These are phyloP conservation scores for Cirrhinus mrigala DNA, from an alignment of 2,797 vertebrate species.

Conservation along the genomic window DNA sequence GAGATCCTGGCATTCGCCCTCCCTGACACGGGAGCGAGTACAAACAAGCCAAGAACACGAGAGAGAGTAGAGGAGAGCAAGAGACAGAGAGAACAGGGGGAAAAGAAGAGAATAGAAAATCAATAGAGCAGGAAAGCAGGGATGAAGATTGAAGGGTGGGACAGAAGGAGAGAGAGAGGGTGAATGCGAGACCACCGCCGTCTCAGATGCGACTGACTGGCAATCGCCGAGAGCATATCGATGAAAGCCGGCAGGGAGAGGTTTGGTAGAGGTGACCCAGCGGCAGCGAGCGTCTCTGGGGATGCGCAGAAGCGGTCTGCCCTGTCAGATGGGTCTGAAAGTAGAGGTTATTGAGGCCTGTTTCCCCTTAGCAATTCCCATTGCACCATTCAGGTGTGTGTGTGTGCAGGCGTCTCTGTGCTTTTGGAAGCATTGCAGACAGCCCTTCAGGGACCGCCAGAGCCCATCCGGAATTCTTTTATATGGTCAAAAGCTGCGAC, in stretches of 20 bases:
- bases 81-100: conserved; percentile 60
- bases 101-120: conserved; percentile 76
- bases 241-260: conserved; percentile 56
- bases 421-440: conserved; percentile 7
- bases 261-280: conserved; percentile 58
- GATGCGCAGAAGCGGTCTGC: conserved; percentile 24
- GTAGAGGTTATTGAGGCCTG: conserved; percentile 51
- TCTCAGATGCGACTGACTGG: conserved; percentile 65
- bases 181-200: conserved; percentile 62
- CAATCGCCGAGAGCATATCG: conserved; percentile 60
- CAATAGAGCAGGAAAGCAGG: conserved; percentile 72
- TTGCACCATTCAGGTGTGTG: conserved; percentile 7
- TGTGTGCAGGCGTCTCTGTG: conserved; percentile 1
- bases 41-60: conserved; percentile 53
- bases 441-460: conserved; percentile 16
- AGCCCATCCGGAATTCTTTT: conserved; percentile 11
- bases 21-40: conserved; percentile 59
- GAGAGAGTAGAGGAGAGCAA: conserved; percentile 30
- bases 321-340: conserved; percentile 38
- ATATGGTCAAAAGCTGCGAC: conserved; percentile 29
- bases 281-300: conserved; percentile 53
- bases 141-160: conserved; percentile 78
- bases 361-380: conserved; percentile 35
- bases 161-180: conserved; percentile 36
- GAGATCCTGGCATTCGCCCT: conserved; percentile 39